These are phyloP conservation scores for Ylistrum balloti DNA, from an alignment of 1,140 invertebrate genomes.

Conservation along the genomic window DNA sequence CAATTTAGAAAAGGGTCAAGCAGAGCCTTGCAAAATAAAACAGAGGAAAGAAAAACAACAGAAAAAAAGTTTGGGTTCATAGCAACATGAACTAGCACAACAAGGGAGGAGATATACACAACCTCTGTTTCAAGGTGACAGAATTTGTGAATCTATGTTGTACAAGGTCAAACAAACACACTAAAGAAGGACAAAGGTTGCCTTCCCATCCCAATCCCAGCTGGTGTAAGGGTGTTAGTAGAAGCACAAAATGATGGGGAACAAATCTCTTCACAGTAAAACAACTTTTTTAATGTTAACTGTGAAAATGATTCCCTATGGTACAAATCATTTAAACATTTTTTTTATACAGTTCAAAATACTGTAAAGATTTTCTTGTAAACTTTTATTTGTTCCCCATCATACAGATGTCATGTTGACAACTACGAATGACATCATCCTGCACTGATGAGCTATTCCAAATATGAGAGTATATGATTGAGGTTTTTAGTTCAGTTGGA, in stretches of 20 bases:
- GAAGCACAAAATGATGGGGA: not conserved
- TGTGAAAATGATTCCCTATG: no score
- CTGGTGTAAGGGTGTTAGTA: not conserved
- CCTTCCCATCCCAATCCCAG: not conserved
- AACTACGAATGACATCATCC: not conserved
- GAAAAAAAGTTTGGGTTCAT: not conserved
- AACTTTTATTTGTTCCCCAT: not conserved
- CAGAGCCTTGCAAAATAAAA: conserved; percentile 19
- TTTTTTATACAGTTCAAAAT: no score
- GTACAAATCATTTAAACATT: no score
- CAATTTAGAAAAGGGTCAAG: not conserved
- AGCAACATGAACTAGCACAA: not conserved
- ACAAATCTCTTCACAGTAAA: not conserved
- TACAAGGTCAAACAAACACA: not conserved
- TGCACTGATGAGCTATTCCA: not conserved
- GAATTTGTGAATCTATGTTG: not conserved
- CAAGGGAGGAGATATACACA: not conserved
- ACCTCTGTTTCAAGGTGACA: not conserved
- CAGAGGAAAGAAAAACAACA: not conserved
- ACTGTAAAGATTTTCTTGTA: not conserved
- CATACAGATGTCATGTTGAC: not conserved
- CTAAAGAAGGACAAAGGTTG: not conserved
- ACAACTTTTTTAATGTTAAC: no score
- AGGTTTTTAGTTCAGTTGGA: no score
- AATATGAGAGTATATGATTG: no score